These are phyloP conservation scores for Hymenochirus boettgeri DNA, from an alignment of 2,113 vertebrate species.

Conservation along the genomic window DNA sequence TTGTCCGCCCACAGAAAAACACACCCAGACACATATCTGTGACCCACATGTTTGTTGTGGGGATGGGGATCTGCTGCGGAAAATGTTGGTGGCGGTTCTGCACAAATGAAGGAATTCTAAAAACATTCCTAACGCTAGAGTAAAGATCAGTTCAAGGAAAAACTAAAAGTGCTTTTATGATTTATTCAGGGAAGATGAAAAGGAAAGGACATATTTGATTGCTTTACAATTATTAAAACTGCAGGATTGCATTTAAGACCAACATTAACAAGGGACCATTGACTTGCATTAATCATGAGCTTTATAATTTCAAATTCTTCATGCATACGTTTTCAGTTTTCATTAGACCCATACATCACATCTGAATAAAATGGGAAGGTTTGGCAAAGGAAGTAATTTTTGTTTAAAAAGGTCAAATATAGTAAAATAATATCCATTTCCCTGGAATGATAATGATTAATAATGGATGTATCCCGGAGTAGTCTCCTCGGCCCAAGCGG, in stretches of 20 bases:
- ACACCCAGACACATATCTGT: too few species aligned
- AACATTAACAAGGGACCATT: constrained; percentile 9
- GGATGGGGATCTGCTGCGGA: too few species aligned
- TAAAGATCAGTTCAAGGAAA: neutral
- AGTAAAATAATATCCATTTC: constrained; percentile 16
- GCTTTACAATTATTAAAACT: constrained; percentile 3
- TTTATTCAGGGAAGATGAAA: neutral
- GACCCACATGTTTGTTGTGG: too few species aligned
- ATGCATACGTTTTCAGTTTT: neutral
- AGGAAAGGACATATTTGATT: constrained; percentile 19
- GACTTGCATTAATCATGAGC: constrained; percentile 23
- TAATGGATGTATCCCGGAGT: neutral
- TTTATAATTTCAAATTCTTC: neutral
- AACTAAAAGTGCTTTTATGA: neutral
- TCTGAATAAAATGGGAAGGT: constrained; percentile 20
- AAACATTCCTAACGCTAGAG: neutral
- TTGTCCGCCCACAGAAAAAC: too few species aligned
- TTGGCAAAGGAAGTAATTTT: constrained; percentile 22
- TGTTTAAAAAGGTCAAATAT: constrained; percentile 21
- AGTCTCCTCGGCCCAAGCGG: neutral
- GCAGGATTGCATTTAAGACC: constrained; percentile 9
- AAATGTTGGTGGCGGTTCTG: too few species aligned
- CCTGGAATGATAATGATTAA: neutral
- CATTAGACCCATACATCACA: constrained; percentile 22
- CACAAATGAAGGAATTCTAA: too few species aligned